Conservation (phyloP, 2,797 vertebrate species). For the Diplodus sargus region DNA sequence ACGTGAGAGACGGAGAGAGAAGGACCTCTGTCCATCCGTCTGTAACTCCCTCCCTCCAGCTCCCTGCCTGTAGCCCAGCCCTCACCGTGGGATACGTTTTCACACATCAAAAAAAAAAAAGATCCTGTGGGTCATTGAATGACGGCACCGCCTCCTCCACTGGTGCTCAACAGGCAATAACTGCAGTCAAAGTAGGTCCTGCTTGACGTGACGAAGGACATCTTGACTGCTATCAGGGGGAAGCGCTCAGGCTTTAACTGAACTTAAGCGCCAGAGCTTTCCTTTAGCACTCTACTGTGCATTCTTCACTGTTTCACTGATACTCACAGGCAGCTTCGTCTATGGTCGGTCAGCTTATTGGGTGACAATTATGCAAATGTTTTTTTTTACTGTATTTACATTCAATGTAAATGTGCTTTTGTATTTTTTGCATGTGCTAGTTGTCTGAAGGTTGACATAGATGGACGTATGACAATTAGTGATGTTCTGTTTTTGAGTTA, state of each 20-base stretch:
- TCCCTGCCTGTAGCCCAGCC: conserved; percentile 63
- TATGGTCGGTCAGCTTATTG: neutral
- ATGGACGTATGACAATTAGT: neutral
- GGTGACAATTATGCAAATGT: neutral
- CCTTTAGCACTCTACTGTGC: neutral
- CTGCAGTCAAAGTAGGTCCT: neutral
- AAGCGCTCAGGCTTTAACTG: neutral
- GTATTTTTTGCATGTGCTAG: neutral
- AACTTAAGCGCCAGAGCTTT: neutral
- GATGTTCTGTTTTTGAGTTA: neutral
- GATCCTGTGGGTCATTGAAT: neutral
- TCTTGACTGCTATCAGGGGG: neutral
- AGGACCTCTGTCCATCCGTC: conserved; percentile 44
- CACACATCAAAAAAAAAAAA: conserved; percentile 27
- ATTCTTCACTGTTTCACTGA: neutral
- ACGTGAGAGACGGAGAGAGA: conserved; percentile 34
- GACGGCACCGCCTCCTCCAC: neutral
- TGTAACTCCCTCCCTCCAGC: conserved; percentile 44
- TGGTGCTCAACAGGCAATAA: neutral
- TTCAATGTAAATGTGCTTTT: neutral
- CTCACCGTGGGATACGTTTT: conserved; percentile 38
- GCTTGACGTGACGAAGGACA: neutral
- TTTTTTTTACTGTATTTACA: neutral
- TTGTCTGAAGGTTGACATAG: neutral
- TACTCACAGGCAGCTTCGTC: neutral